Evolutionary conservation across 2,888 invertebrate species (phyloP), one percentile per base, ranked within the genome.

Genomic region (Nomada hirtipes): DNA sequence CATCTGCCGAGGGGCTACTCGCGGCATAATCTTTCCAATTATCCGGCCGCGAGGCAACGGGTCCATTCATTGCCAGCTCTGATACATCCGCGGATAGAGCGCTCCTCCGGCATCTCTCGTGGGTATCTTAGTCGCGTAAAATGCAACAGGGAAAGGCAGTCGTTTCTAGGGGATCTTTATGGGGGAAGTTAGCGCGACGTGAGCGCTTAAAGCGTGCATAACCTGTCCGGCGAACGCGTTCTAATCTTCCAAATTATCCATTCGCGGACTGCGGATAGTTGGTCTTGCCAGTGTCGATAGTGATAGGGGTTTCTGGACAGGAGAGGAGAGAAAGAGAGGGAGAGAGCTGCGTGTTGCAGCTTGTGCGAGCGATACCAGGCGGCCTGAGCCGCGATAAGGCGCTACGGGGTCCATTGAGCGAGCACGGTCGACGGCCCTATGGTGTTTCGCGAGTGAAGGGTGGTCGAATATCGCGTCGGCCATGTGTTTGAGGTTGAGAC

Each of bases 1-100:
- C 65, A 84, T 73, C 74, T 77, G 36, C 71, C 63, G 76, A 50
- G 70, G 67, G 72, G 47, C 47, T 36, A 36, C 36, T n/a, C 71
- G 72, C 59, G 76, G 75, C 82, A 80, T 82, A 88, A 88, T 88
- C 87, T 88, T 76, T 85, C 87, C 88, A 88, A 88, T 88, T 87
- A 88, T 88, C 85, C 78, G 57, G 71, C 71, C 73, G 70, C 76
- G 68, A 75, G 61, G 85, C 68, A 80, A 81, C 83, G 79, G 81
- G 78, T 83, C 86, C 81, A 76, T 75, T 86, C 82, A 79, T 86
- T 85, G 76, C 68, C 59, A 47, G 47, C 50, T 60, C 64, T 82
- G 86, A 83, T 83, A 82, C 71, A 77, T 67, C 64, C 36, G 60
- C 42, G 71, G 84, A 88, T 83, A 88, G 70, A 79, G 63, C n/a